These are phyloP conservation scores for Phragmatobia fuliginosa DNA, from an alignment of 2,888 invertebrate genomes.

Conservation along the genomic window DNA sequence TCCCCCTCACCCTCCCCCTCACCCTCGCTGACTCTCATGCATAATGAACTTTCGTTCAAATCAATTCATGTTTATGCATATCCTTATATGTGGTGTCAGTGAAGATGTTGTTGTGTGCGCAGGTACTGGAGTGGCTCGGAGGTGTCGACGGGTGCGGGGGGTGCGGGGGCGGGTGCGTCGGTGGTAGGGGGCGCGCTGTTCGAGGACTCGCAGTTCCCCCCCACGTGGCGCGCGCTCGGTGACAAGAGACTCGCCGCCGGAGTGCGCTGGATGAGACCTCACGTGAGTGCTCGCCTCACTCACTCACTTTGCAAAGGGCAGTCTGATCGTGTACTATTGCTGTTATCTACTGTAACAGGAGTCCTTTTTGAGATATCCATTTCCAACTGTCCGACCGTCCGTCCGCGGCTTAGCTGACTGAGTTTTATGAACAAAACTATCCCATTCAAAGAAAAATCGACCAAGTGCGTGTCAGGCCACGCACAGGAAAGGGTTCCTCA, in stretches of 20 bases:
- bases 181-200: conserved; percentile 82
- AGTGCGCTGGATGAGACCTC: conserved; percentile 89
- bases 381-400: no score
- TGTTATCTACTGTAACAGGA: no score
- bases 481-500: no score
- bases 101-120: conserved; percentile 13
- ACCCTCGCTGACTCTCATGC: not conserved
- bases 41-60: not conserved
- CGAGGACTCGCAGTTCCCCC: conserved; percentile 63
- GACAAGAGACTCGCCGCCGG: conserved; percentile 84
- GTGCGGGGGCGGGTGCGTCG: conserved; percentile 82
- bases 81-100: not conserved
- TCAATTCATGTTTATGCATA: not conserved
- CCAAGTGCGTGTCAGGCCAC: no score
- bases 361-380: no score
- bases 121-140: conserved; percentile 60
- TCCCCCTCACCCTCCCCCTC: no score
- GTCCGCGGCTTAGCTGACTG: not conserved
- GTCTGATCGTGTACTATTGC: not conserved
- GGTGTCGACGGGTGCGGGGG: conserved; percentile 62
- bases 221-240: conserved; percentile 57
- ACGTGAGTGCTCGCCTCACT: conserved; percentile 81
- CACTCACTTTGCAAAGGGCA: not conserved
- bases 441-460: no score
- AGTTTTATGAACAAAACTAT: no score